phyloP scores from a whole-genome alignment of 2,113 vertebrate genomes.

The Zeus faber region DNA sequence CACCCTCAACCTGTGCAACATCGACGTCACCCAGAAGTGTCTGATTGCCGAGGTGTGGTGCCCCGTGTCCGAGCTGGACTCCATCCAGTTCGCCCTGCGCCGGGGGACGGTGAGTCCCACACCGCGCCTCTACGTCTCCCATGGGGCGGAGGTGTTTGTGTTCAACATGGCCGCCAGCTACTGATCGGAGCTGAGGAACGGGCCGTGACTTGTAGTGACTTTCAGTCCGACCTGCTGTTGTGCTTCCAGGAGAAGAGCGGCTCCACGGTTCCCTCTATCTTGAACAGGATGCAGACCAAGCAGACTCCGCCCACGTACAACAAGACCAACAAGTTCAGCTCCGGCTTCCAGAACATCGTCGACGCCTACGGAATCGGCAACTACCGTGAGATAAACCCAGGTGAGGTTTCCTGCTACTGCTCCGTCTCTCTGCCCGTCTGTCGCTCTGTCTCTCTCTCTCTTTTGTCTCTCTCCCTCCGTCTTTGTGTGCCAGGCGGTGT shows the following conservation, averaged over 20 bases:
- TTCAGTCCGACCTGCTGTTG: not conserved
- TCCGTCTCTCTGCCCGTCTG: too few species aligned
- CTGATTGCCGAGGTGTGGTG: constrained; percentile 98
- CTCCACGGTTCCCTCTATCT: constrained; percentile 95
- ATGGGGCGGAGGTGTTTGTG: too few species aligned
- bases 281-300: constrained; percentile 96
- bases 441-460: too few species aligned
- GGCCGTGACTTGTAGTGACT: not conserved
- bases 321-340: constrained; percentile 98
- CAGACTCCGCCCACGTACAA: constrained; percentile 96
- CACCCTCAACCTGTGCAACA: constrained; percentile 97
- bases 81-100: constrained; percentile 97
- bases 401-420: constrained; percentile 71
- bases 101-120: constrained; percentile 89
- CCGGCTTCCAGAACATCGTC: constrained; percentile 95
- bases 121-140: too few species aligned
- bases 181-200: too few species aligned
- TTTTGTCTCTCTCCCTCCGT: too few species aligned
- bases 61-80: constrained; percentile 92
- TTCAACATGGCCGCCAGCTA: too few species aligned
- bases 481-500: not conserved
- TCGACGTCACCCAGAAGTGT: constrained; percentile 98
- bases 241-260: constrained; percentile 89
- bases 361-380: constrained; percentile 95
- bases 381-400: constrained; percentile 97